These are phyloP conservation scores for human DNA, from an alignment of 2,113 vertebrate species.

Conservation along the genomic window DNA sequence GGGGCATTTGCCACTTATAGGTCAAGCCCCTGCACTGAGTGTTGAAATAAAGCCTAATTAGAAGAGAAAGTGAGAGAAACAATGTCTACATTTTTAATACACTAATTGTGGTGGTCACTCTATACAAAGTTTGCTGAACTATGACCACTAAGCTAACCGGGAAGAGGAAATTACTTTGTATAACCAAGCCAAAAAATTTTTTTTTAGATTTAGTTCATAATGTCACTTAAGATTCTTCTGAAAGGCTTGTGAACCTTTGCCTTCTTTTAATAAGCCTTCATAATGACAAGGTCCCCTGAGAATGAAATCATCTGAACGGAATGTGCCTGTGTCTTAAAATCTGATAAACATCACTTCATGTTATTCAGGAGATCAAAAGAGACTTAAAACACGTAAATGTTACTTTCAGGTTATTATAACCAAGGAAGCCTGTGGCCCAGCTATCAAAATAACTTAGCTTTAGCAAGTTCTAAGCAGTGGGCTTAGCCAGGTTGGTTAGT, in stretches of 20 bases:
- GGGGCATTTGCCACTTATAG: not conserved
- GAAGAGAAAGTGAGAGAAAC: conserved; percentile 44
- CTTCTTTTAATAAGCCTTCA: conserved; percentile 69
- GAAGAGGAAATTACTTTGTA: conserved; percentile 33
- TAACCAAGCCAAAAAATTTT: conserved; percentile 8
- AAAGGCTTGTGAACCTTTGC: conserved; percentile 68
- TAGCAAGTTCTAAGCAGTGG: conserved; percentile 42
- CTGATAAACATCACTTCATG: conserved; percentile 75
- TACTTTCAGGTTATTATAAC: conserved; percentile 71
- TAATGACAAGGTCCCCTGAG: conserved; percentile 65
- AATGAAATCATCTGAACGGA: conserved; percentile 78
- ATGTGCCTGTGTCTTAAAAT: conserved; percentile 71
- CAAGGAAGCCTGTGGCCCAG: conserved; percentile 56
- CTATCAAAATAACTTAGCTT: conserved; percentile 73
- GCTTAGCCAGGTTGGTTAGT: conserved; percentile 32
- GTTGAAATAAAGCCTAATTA: conserved; percentile 9
- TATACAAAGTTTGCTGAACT: conserved; percentile 45
- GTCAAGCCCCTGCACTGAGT: not conserved
- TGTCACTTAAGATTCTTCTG: conserved; percentile 64
- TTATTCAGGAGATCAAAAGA: conserved; percentile 75
- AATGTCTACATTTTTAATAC: not conserved
- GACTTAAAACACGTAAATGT: conserved; percentile 76
- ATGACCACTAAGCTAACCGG: not conserved
- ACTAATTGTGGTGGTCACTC: conserved; percentile 41
- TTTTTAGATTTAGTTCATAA: conserved; percentile 39